phyloP scores from a whole-genome alignment of 2,113 vertebrate genomes.

The Lepus europaeus region DNA sequence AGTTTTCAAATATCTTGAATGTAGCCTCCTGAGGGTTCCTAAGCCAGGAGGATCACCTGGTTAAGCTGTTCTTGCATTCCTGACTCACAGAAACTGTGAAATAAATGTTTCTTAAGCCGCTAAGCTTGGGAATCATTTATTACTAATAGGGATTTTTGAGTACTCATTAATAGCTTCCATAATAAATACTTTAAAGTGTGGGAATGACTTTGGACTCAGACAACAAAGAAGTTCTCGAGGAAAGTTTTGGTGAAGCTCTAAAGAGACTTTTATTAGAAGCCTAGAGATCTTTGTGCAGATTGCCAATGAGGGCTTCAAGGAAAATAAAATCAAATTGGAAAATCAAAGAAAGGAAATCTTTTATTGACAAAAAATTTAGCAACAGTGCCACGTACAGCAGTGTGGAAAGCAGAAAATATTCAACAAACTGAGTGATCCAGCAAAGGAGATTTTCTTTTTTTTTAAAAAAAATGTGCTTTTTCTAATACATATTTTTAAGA shows the following conservation, averaged over 20 bases:
- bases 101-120: not conserved
- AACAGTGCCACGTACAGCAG: not conserved
- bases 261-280: not conserved
- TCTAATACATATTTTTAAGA: too few relatives aligned
- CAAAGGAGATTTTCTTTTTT: not conserved
- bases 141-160: not conserved
- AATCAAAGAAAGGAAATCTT: not conserved
- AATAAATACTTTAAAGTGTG: slow-evolving; percentile 27
- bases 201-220: not conserved
- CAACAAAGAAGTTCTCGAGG: not conserved
- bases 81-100: not conserved
- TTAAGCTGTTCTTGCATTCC: not conserved
- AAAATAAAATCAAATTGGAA: slow-evolving; percentile 32
- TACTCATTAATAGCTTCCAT: not conserved
- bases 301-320: not conserved
- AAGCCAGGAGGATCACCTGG: not conserved
- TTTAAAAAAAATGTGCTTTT: too few relatives aligned
- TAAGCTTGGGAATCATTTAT: not conserved
- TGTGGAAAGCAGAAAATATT: not conserved
- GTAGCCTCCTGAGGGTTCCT: not conserved
- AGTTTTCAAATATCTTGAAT: not conserved
- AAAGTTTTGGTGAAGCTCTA: not conserved
- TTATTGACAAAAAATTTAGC: not conserved
- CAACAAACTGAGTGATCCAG: not conserved
- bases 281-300: not conserved